Evolutionary conservation across 2,888 invertebrate species (phyloP).

Genomic region (Cheilosia vernalis): DNA sequence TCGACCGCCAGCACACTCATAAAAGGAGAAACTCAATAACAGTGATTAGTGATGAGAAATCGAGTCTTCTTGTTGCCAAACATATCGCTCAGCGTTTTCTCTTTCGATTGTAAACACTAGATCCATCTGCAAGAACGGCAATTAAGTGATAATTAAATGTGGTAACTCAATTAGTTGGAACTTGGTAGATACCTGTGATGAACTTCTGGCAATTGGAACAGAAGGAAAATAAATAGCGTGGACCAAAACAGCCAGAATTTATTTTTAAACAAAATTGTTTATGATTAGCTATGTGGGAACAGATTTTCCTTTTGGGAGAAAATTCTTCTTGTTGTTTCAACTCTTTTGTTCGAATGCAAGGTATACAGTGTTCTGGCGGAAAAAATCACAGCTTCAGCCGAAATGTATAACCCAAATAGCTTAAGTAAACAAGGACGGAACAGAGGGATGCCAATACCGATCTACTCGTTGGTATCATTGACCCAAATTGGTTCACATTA

Average conservation of each 20-base stretch:
- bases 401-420: no score
- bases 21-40: slow-evolving; percentile 15
- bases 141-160: slow-evolving; percentile 57
- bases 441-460: no score
- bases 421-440: no score
- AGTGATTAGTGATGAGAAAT: slow-evolving; percentile 8
- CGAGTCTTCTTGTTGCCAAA: slow-evolving; percentile 27
- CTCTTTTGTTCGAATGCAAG: not conserved
- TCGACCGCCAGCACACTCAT: slow-evolving; percentile 12
- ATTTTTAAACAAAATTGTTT: slow-evolving; percentile 33
- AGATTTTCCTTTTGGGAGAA: slow-evolving; percentile 1
- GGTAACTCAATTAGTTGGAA: slow-evolving; percentile 38
- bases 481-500: no score
- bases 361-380: no score
- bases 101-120: slow-evolving; percentile 33
- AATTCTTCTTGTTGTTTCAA: slow-evolving; percentile 1
- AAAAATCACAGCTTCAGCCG: no score
- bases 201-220: slow-evolving; percentile 32
- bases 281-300: not conserved
- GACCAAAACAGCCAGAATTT: slow-evolving; percentile 7
- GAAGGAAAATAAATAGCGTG: not conserved
- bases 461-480: no score
- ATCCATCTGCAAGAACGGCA: slow-evolving; percentile 35
- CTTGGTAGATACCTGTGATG: slow-evolving; percentile 64
- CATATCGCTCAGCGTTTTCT: slow-evolving; percentile 33